These are phyloP conservation scores for Montipora capricornis DNA, from an alignment of 64 coral and sea anemone species.

Conservation along the genomic window DNA sequence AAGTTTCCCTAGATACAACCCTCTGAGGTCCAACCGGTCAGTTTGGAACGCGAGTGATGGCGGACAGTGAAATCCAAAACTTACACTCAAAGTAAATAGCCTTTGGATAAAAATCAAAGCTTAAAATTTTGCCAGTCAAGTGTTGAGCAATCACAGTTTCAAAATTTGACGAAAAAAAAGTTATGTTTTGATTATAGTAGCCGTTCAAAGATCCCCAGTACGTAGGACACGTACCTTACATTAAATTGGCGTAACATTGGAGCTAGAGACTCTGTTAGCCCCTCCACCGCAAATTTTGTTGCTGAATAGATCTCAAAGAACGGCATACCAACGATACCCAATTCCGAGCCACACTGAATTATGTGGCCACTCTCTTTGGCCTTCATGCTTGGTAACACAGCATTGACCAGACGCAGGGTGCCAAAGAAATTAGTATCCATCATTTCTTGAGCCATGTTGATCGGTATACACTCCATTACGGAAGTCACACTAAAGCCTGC, in stretches of 20 bases:
- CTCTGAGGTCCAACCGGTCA: too few relatives aligned
- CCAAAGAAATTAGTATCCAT: conserved; percentile 66
- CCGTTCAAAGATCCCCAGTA: not conserved
- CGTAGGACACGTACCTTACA: conserved; percentile 22
- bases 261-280: conserved; percentile 39
- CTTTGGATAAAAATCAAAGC: too few relatives aligned
- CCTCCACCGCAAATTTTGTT: conserved; percentile 74
- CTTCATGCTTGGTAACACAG: conserved; percentile 59
- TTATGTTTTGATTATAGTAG: too few relatives aligned
- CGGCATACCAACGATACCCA: conserved; percentile 15
- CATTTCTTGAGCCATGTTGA: conserved; percentile 6
- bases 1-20: too few relatives aligned
- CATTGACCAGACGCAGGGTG: conserved; percentile 26
- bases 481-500: conserved; percentile 29
- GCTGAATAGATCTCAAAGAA: conserved; percentile 50
- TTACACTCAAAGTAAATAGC: too few relatives aligned
- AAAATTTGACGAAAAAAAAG: too few relatives aligned
- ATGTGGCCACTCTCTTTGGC: conserved; percentile 38
- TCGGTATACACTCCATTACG: conserved; percentile 14
- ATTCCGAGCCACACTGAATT: conserved; percentile 17
- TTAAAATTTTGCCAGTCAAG: too few relatives aligned
- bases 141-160: too few relatives aligned
- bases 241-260: conserved; percentile 63
- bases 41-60: too few relatives aligned
- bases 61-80: too few relatives aligned